phyloP scores from a whole-genome alignment of 2,888 invertebrate species.

The Clanis bilineata region DNA sequence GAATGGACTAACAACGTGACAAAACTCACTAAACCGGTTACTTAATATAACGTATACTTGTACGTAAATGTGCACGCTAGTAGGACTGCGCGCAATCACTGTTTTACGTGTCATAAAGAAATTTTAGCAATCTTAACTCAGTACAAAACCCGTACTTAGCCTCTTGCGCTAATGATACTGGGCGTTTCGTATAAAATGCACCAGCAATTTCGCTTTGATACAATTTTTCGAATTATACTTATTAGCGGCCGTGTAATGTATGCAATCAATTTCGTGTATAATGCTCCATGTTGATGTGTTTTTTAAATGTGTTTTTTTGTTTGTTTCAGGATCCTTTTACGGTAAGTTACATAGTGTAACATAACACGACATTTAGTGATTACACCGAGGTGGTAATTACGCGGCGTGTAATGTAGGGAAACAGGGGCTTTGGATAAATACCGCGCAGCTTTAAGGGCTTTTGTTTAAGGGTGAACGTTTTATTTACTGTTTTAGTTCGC shows the following conservation, averaged over 20 bases:
- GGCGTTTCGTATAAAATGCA: slow-evolving; percentile 24
- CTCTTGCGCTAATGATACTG: slow-evolving; percentile 19
- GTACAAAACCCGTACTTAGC: slow-evolving; percentile 20
- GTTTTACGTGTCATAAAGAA: slow-evolving; percentile 12
- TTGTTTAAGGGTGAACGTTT: slow-evolving; percentile 17
- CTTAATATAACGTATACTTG: not conserved
- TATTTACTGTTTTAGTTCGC: slow-evolving; percentile 4
- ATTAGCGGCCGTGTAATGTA: slow-evolving; percentile 28
- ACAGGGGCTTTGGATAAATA: slow-evolving; percentile 21
- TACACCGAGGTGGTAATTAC: slow-evolving; percentile 16
- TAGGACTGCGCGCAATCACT: slow-evolving; percentile 7
- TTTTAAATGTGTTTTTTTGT: slow-evolving; percentile 41
- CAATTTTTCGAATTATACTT: slow-evolving; percentile 27
- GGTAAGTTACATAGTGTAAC: slow-evolving; percentile 63
- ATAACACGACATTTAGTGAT: slow-evolving; percentile 24
- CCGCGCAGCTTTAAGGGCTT: slow-evolving; percentile 14
- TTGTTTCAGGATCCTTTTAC: slow-evolving; percentile 86
- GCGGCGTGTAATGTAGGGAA: slow-evolving; percentile 19
- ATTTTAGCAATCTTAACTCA: slow-evolving; percentile 22
- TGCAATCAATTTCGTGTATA: slow-evolving; percentile 26
- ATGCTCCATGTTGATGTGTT: slow-evolving; percentile 17
- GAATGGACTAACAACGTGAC: not conserved
- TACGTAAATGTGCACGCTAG: not conserved
- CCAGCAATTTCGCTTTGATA: slow-evolving; percentile 21
- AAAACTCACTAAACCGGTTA: not conserved